These are phyloP conservation scores for Globodera rostochiensis DNA, from an alignment of 1,140 invertebrate genomes.

Conservation along the genomic window DNA sequence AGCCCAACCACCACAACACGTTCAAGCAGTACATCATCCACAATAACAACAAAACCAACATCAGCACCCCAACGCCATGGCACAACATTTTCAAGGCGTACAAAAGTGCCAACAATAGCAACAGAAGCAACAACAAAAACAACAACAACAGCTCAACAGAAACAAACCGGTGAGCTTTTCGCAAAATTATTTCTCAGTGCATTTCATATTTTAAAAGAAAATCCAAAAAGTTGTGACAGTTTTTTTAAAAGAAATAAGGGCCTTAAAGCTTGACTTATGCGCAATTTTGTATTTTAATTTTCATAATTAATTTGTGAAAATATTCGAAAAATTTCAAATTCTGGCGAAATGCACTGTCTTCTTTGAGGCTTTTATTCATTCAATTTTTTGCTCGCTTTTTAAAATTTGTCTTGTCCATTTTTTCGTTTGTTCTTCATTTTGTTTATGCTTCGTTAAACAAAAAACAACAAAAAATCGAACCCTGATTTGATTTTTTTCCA, in stretches of 20 bases:
- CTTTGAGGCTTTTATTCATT: not conserved
- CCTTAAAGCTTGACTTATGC: not conserved
- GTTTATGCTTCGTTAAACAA: not conserved
- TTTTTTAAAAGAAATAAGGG: too few species aligned
- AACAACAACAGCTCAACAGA: not conserved
- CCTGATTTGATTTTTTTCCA: not conserved
- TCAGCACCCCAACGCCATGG: not conserved
- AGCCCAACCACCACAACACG: not conserved
- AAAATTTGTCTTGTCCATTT: conserved; percentile 11
- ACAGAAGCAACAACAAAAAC: not conserved
- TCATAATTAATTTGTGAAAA: not conserved
- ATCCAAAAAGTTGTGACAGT: too few species aligned
- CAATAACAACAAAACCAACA: not conserved
- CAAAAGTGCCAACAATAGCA: not conserved
- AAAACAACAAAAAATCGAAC: not conserved
- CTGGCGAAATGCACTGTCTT: not conserved
- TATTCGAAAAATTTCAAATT: not conserved
- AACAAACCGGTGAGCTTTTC: not conserved
- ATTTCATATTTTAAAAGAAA: not conserved
- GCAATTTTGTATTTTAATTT: not conserved
- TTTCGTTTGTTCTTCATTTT: not conserved
- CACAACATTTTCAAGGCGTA: not conserved
- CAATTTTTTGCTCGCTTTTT: conserved; percentile 9
- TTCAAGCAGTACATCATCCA: not conserved
- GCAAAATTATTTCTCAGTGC: not conserved